A percentile compares a stretch with the other conserved stretches of the same genome.
Evolutionary conservation across 2,113 vertebrate genomes (phyloP).

Genomic region (Merops nubicus): DNA sequence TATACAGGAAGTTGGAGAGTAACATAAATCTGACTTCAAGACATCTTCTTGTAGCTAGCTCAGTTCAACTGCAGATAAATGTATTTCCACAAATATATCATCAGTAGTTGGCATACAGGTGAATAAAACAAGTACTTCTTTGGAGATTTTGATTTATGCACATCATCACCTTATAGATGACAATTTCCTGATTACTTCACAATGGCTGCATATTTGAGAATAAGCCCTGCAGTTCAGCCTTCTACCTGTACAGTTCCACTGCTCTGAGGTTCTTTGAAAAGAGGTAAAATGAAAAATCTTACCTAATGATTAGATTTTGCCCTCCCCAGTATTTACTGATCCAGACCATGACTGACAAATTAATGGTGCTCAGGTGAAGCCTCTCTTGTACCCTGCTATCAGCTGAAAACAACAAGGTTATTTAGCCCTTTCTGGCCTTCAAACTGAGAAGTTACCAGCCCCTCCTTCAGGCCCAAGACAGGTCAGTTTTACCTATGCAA

Average conservation of each 20-base stretch:
- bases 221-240: background rate
- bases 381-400: background rate
- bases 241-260: background rate
- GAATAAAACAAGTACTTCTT: conserved; percentile 1
- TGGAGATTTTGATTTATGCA: background rate
- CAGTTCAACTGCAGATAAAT: background rate
- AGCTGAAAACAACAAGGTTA: background rate
- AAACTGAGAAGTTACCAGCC: background rate
- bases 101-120: background rate
- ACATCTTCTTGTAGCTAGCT: background rate
- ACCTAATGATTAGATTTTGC: background rate
- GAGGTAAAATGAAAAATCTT: background rate
- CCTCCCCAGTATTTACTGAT: background rate
- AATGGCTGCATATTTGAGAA: background rate
- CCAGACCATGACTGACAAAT: background rate
- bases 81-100: conserved; percentile 4
- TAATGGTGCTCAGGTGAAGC: background rate
- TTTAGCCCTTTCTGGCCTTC: background rate
- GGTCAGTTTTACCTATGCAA: background rate
- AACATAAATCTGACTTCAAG: background rate
- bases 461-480: background rate
- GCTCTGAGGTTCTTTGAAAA: background rate
- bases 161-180: background rate
- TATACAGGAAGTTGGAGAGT: background rate
- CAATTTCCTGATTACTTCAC: background rate